Conservation (phyloP, 1,140 invertebrate species). For the Halyomorpha halys region DNA sequence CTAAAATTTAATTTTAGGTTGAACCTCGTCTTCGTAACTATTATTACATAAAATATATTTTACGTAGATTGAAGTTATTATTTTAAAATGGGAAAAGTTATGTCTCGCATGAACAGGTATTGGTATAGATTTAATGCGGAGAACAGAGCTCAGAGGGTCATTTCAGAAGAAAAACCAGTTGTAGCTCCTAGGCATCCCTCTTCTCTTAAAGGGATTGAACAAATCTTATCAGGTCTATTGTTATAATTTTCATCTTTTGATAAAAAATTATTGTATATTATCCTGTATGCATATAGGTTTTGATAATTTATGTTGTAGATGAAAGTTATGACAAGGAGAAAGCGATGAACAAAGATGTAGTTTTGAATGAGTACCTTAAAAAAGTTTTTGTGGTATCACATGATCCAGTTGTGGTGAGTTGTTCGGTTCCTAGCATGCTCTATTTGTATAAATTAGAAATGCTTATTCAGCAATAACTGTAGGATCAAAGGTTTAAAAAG, state of each 20-base stretch:
- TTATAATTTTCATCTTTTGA: not conserved
- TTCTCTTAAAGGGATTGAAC: slow-evolving; percentile 47
- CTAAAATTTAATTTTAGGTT: too few species aligned
- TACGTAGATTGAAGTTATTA: not conserved
- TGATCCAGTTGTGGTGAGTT: slow-evolving; percentile 22
- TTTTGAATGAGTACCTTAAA: slow-evolving; percentile 27
- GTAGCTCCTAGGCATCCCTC: slow-evolving; percentile 51
- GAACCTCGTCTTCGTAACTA: too few species aligned
- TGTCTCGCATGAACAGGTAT: slow-evolving; percentile 4
- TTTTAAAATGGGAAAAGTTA: slow-evolving; percentile 5
- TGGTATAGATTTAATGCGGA: slow-evolving; percentile 50
- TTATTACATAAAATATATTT: too few species aligned
- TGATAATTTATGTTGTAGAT: slow-evolving; percentile 19
- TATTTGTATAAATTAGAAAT: too few species aligned
- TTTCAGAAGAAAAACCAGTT: slow-evolving; percentile 53
- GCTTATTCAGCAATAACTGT: too few species aligned
- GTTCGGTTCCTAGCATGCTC: too few species aligned
- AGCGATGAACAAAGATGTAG: slow-evolving; percentile 26
- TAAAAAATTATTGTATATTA: not conserved
- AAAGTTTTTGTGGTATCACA: slow-evolving; percentile 27
- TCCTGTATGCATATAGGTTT: not conserved
- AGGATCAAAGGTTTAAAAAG: not conserved
- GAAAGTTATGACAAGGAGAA: slow-evolving; percentile 17
- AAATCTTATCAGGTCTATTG: slow-evolving; percentile 44
- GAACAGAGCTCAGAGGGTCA: slow-evolving; percentile 53